A percentile compares a stretch with the other conserved stretches of the same genome.
These are phyloP conservation scores for Shinisaurus crocodilurus DNA, from an alignment of 2,113 vertebrate species.

Conservation along the genomic window DNA sequence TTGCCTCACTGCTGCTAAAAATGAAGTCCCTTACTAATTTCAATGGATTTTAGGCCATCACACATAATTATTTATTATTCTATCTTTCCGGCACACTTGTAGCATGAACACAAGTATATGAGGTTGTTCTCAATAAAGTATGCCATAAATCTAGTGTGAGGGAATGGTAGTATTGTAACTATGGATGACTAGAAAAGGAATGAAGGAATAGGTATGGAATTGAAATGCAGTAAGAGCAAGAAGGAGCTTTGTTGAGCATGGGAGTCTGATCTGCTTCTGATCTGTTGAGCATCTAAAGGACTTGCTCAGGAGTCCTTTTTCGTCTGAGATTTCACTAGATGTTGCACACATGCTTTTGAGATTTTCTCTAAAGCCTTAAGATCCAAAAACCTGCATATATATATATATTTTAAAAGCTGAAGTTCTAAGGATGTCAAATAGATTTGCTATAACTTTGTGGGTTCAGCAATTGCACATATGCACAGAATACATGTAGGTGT, in stretches of 20 bases:
- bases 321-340: neutral
- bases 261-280: neutral
- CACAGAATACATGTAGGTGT: neutral
- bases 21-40: neutral
- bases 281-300: neutral
- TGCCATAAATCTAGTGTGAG: neutral
- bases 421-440: neutral
- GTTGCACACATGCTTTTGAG: neutral
- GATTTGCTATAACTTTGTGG: neutral
- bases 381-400: neutral
- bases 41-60: neutral
- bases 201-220: neutral
- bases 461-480: neutral
- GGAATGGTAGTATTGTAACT: neutral
- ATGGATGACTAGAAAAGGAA: neutral
- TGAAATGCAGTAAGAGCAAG: neutral
- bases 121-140: neutral
- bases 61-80: conserved; percentile 3
- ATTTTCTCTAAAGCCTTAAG: conserved; percentile 2
- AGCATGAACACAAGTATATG: neutral
- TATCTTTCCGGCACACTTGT: neutral
- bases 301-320: neutral
- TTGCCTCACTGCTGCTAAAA: neutral
- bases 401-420: neutral
- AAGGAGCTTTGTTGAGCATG: neutral